A percentile compares a stretch with the other conserved stretches of the same genome.
These are phyloP conservation scores for Petrophora chlorosata DNA, from an alignment of 2,888 invertebrate species.

Conservation along the genomic window DNA sequence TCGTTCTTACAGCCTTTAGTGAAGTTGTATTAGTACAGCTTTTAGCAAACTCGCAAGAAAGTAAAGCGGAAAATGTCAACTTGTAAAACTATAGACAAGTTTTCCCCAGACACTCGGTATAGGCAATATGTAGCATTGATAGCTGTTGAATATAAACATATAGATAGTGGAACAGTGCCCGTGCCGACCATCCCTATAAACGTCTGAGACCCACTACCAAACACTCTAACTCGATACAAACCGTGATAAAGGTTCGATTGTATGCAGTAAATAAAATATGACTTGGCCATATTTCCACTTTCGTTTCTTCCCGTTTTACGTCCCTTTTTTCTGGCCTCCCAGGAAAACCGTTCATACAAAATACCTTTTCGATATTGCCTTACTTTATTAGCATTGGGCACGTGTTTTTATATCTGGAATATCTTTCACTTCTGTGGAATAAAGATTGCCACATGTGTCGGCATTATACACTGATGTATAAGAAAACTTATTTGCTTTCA, in stretches of 20 bases:
- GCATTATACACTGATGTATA: constrained; percentile 63
- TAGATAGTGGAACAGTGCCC: constrained; percentile 52
- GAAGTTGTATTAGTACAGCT: too few species aligned
- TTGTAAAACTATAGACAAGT: constrained; percentile 6
- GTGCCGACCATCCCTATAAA: constrained; percentile 60
- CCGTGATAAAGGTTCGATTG: constrained; percentile 82
- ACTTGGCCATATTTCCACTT: constrained; percentile 81
- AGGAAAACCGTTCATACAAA: constrained; percentile 79
- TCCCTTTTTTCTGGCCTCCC: constrained; percentile 75
- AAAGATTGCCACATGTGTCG: constrained; percentile 69
- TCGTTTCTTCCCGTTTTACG: constrained; percentile 79
- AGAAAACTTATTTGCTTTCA: constrained; percentile 60
- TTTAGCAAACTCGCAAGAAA: background rate
- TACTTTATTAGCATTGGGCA: constrained; percentile 81
- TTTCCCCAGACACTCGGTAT: constrained; percentile 33
- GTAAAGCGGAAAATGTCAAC: background rate
- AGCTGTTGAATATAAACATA: constrained; percentile 56
- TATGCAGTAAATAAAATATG: constrained; percentile 84
- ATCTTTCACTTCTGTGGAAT: constrained; percentile 74
- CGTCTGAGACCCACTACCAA: constrained; percentile 61
- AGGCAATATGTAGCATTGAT: constrained; percentile 44
- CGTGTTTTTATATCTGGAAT: constrained; percentile 77
- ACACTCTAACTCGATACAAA: constrained; percentile 75
- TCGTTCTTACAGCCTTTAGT: too few species aligned
- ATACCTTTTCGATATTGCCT: constrained; percentile 80